Conservation (phyloP, 2,113 vertebrate species). For the Rhynchomys soricoides region DNA sequence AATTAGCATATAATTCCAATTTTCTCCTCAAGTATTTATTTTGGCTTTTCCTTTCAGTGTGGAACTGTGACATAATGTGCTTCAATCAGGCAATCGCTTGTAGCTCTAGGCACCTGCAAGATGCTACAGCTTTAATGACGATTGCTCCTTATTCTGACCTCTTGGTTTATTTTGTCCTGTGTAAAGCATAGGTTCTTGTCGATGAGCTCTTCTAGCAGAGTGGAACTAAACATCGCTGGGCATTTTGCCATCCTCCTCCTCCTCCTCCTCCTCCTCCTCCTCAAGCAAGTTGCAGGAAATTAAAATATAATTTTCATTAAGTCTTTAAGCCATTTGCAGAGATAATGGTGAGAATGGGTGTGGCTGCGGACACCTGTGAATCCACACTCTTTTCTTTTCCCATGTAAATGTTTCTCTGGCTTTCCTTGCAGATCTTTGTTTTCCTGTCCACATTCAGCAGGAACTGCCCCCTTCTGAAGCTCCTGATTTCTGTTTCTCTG, state of each 20-base stretch:
- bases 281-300: background rate
- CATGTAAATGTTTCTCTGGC: conserved; percentile 2
- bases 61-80: background rate
- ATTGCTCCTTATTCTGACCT: background rate
- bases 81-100: conserved; percentile 36
- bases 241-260: background rate
- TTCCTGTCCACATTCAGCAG: background rate
- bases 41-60: background rate
- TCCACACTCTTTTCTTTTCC: background rate
- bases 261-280: background rate
- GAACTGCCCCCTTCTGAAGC: background rate
- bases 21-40: conserved; percentile 33
- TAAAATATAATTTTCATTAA: background rate
- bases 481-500: conserved; percentile 43
- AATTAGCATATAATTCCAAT: background rate
- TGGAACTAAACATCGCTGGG: background rate
- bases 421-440: background rate
- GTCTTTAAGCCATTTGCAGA: background rate
- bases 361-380: background rate
- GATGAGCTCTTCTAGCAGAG: background rate
- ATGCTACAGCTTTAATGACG: conserved; percentile 22
- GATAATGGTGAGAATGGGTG: background rate
- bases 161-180: background rate
- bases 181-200: background rate
- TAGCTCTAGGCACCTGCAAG: background rate